phyloP scores from a whole-genome alignment of 2,797 vertebrate species.

The Sebastes elongatus region DNA sequence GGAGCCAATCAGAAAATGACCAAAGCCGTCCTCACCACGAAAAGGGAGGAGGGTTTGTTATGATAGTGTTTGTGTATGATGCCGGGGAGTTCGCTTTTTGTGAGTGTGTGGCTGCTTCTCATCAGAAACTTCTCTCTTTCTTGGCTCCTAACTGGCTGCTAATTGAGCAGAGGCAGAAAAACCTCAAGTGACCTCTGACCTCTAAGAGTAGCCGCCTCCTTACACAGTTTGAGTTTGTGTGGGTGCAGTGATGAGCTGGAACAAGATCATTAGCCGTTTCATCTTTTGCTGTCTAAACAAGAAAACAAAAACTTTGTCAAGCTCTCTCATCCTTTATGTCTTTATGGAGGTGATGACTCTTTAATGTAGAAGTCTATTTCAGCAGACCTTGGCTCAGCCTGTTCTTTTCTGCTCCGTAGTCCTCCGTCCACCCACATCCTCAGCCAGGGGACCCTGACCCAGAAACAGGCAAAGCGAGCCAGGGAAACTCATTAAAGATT shows the following conservation, averaged over 20 bases:
- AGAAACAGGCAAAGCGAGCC: conserved; percentile 74
- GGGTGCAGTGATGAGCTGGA: neutral
- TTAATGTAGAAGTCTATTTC: conserved; percentile 47
- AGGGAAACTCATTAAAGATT: conserved; percentile 80
- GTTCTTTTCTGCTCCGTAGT: conserved; percentile 50
- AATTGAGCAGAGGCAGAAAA: conserved; percentile 56
- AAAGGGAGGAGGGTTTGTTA: neutral
- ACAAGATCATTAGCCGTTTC: conserved; percentile 9
- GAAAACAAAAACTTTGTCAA: neutral
- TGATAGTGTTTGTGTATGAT: neutral
- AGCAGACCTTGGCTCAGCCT: conserved; percentile 49
- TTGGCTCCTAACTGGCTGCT: conserved; percentile 46
- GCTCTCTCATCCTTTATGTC: conserved; percentile 32
- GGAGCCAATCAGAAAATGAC: conserved; percentile 62
- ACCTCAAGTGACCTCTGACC: conserved; percentile 47
- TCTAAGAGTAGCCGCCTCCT: neutral
- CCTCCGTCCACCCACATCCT: conserved; percentile 73
- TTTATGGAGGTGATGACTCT: conserved; percentile 62
- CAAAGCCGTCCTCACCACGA: conserved; percentile 27
- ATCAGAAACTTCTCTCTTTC: conserved; percentile 25
- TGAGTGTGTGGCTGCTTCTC: conserved; percentile 25
- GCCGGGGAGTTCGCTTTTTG: neutral
- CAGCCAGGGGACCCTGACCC: conserved; percentile 78
- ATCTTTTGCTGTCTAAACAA: conserved; percentile 14
- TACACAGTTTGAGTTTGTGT: conserved; percentile 6